Conservation (phyloP, 2,113 vertebrate species). For the Poecile atricapillus region DNA sequence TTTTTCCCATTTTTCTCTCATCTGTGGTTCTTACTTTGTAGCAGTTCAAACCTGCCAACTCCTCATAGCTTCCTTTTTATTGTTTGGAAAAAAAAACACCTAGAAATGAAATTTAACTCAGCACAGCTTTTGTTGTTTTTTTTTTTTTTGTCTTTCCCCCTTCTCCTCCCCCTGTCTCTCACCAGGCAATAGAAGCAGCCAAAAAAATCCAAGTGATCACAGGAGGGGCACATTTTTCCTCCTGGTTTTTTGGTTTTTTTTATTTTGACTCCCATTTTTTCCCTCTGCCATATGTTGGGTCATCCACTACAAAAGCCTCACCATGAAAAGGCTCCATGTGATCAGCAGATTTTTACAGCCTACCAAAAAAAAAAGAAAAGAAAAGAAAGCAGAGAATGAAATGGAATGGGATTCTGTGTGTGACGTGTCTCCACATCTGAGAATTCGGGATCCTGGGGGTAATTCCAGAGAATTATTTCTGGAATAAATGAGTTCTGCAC, state of each 20-base stretch:
- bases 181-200: background rate
- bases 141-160: background rate
- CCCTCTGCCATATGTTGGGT: constrained; percentile 61
- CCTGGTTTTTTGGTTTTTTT: background rate
- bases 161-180: background rate
- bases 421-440: background rate
- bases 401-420: background rate
- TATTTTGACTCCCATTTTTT: background rate
- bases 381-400: constrained; percentile 3
- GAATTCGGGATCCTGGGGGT: background rate
- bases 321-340: constrained; percentile 5
- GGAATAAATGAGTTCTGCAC: background rate
- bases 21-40: background rate
- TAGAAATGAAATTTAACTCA: background rate
- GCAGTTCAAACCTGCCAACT: background rate
- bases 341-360: constrained; percentile 53
- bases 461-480: background rate
- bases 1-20: background rate
- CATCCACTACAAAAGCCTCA: constrained; percentile 46
- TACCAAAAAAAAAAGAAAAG: constrained; percentile 11
- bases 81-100: background rate
- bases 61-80: background rate
- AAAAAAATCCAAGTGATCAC: background rate
- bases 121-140: background rate
- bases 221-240: background rate